Evolutionary conservation across 2,888 invertebrate genomes (phyloP).

Genomic region (Thereva nobilitata): DNA sequence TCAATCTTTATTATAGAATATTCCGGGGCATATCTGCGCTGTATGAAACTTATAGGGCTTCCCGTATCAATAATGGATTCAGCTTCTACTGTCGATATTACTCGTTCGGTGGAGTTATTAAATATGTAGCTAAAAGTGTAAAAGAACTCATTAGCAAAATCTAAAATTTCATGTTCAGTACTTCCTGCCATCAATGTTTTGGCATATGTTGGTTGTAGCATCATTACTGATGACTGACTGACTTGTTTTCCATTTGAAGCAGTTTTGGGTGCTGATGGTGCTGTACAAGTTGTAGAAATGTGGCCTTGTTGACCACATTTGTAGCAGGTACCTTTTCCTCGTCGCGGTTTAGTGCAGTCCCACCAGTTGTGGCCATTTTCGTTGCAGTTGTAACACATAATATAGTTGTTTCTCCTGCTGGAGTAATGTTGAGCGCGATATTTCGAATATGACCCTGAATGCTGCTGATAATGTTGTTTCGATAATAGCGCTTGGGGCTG

Average conservation of each 20-base stretch:
- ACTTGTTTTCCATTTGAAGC: too few species aligned
- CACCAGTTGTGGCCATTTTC: constrained; percentile 8
- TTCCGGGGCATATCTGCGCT: background rate
- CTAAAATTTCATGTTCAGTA: background rate
- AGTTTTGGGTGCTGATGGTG: background rate
- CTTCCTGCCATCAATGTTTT: background rate
- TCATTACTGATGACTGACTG: background rate
- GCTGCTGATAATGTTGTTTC: background rate
- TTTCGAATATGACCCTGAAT: background rate
- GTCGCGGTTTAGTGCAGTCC: constrained; percentile 12
- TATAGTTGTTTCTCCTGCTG: background rate
- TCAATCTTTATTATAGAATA: too few species aligned
- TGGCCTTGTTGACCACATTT: constrained; percentile 35
- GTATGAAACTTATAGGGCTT: constrained; percentile 6
- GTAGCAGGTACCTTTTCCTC: constrained; percentile 26
- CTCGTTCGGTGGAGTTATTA: background rate
- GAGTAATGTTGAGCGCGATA: background rate
- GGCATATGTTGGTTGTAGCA: background rate
- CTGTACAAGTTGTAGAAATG: constrained; percentile 23
- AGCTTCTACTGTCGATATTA: background rate
- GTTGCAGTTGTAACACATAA: constrained; percentile 37
- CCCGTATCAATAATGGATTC: constrained; percentile 9
- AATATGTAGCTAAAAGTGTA: constrained; percentile 3
- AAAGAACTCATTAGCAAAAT: constrained; percentile 1
- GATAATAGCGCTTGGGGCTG: background rate